Conservation (phyloP, 2,797 vertebrate genomes). For the Pseudomugil gertrudae region DNA sequence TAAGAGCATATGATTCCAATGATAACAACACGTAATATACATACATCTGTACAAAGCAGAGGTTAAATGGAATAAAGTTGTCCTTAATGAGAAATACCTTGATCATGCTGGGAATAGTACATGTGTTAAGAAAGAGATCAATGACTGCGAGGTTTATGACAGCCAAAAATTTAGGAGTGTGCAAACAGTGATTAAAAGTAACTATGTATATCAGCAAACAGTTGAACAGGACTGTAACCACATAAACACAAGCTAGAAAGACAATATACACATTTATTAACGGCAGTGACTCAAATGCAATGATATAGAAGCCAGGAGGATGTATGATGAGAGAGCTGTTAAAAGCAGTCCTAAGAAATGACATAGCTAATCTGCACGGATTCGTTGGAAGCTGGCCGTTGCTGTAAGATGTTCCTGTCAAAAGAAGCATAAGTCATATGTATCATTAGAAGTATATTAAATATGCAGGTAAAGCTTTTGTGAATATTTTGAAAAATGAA, state of each 20-base stretch:
- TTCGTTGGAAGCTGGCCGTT: not conserved
- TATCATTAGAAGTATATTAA: not conserved
- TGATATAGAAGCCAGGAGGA: conserved; percentile 75
- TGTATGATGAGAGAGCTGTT: conserved; percentile 66
- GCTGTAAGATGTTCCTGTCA: not conserved
- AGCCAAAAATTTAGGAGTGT: conserved; percentile 76
- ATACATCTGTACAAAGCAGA: conserved; percentile 75
- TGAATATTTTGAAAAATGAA: not conserved
- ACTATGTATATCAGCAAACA: conserved; percentile 66
- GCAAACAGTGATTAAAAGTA: conserved; percentile 53
- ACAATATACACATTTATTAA: conserved; percentile 65
- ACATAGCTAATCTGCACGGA: conserved; percentile 45
- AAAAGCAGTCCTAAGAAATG: conserved; percentile 7
- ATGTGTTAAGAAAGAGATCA: conserved; percentile 66
- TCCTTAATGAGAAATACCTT: conserved; percentile 67
- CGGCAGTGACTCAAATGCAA: conserved; percentile 60
- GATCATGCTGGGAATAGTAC: conserved; percentile 74
- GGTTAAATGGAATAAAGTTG: conserved; percentile 72
- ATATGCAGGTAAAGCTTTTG: not conserved
- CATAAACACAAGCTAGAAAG: conserved; percentile 69
- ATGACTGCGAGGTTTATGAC: conserved; percentile 71
- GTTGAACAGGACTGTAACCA: conserved; percentile 67
- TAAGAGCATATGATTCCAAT: conserved; percentile 68
- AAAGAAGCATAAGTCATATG: not conserved
- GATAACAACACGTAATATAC: conserved; percentile 52